Evolutionary conservation across 2,797 vertebrate genomes (phyloP), one percentile per base, ranked within the genome.

Genomic region (Craterocephalus amniculus): DNA sequence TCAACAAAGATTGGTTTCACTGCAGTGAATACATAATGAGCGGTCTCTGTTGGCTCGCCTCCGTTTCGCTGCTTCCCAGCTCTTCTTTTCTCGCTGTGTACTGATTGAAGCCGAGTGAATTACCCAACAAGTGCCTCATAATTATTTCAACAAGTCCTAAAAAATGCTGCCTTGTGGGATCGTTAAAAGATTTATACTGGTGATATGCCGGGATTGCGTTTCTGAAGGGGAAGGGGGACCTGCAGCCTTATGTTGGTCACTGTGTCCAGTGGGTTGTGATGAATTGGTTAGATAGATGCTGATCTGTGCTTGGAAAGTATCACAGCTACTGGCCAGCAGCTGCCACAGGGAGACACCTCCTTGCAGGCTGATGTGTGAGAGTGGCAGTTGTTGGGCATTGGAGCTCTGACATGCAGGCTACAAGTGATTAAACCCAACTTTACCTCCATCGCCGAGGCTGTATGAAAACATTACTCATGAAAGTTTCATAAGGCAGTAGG

Each of bases 91-190:
- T 83, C 78, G 78, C 76, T 55, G 78, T 55, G 64, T 58, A 56
- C 70, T 88, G 85, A 86, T 81, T 87, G 86, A 88, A 88, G 88
- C 83, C 55, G 76, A 91, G 84, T 84, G 80, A 77, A 86, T 90
- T 89, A 91, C 85, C 81, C 83, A 89, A 89, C 87, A 86, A 91
- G 89, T 77, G 75, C 83, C 85, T 93, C 87, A 90, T 91, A 67
- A 91, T 89, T 91, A 88, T 93, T 92, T 93, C 84, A 91, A 84
- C 87, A 88, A 80, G 86, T 84, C 71, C 81, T 86, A 87, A 89
- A 92, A 92, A 90, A 87, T 83, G 59, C 82, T 58, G 78, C 83
- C 86, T 74, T 49, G 63, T 81, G 88, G 87, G 83, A 87, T 87
- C 9, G 72, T 84, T 89, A 79, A 92, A 90, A 90, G 84, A 93